phyloP scores from a whole-genome alignment of 2,888 invertebrate genomes.

The Glomeris marginata region DNA sequence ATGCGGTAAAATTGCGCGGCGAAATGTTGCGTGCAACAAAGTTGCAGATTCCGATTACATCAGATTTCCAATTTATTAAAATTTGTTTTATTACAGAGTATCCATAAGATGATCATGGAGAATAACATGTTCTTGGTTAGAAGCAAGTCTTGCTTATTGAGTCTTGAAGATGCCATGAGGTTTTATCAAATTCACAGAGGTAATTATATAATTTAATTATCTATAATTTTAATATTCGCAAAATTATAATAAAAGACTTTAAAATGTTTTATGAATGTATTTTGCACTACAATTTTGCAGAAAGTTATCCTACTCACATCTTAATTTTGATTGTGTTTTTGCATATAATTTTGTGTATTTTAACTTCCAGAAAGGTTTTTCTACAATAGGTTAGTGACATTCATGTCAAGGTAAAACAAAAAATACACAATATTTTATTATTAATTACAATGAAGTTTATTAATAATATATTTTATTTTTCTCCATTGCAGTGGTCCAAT shows the following conservation, averaged over 20 bases:
- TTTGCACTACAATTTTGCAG: no score
- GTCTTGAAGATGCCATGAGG: background rate
- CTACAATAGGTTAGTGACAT: slow-evolving; percentile 60
- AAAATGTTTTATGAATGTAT: background rate
- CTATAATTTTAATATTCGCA: no score
- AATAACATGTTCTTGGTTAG: background rate
- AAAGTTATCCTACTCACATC: no score
- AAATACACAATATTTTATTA: background rate
- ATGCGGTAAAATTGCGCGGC: no score
- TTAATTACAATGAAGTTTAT: background rate
- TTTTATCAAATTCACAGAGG: slow-evolving; percentile 5
- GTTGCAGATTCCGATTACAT: no score
- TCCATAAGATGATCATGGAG: background rate
- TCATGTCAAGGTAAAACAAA: slow-evolving; percentile 65
- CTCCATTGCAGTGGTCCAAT: slow-evolving; percentile 39
- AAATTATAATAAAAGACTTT: no score
- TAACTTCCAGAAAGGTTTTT: slow-evolving; percentile 49
- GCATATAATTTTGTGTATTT: slow-evolving; percentile 1
- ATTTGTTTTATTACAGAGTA: background rate
- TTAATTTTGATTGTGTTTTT: background rate
- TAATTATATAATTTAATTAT: no score
- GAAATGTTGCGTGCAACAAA: no score
- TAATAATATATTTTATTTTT: background rate
- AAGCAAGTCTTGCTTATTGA: background rate
- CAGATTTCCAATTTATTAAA: no score